These are phyloP conservation scores for Vidua chalybeata DNA, from an alignment of 2,113 vertebrate genomes.

Conservation along the genomic window DNA sequence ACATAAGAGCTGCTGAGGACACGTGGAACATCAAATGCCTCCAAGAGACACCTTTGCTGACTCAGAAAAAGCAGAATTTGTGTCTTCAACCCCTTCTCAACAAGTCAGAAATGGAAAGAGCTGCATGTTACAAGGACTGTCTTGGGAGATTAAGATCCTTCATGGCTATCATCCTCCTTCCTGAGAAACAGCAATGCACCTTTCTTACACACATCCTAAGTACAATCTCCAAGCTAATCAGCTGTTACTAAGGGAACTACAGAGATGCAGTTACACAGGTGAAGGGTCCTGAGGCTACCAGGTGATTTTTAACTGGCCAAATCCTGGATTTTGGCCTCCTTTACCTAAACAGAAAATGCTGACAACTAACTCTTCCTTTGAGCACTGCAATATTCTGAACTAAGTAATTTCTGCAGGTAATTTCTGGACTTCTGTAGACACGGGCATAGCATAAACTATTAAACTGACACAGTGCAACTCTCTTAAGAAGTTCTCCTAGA, in stretches of 20 bases:
- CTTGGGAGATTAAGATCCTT: background rate
- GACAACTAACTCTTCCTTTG: background rate
- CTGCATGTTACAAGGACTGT: background rate
- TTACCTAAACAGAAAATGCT: background rate
- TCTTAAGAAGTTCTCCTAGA: background rate
- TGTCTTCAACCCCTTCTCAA: background rate
- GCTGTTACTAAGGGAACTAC: background rate
- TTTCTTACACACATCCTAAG: background rate
- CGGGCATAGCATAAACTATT: rapidly evolving
- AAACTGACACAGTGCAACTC: background rate
- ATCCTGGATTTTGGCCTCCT: background rate
- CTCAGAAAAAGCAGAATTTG: background rate
- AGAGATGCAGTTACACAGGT: background rate
- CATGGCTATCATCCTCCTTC: background rate
- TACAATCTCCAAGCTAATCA: background rate
- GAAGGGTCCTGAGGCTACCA: rapidly evolving
- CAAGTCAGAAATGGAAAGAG: background rate
- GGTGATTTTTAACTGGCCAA: background rate
- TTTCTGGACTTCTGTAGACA: background rate
- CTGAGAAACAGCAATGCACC: background rate
- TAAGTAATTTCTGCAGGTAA: background rate
- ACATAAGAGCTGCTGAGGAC: background rate
- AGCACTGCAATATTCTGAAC: background rate
- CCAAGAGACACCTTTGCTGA: background rate
- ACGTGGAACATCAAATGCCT: background rate